Base-by-base conservation (phyloP, 1,140 invertebrate species). In the Medauroidea extradentata region DNA sequence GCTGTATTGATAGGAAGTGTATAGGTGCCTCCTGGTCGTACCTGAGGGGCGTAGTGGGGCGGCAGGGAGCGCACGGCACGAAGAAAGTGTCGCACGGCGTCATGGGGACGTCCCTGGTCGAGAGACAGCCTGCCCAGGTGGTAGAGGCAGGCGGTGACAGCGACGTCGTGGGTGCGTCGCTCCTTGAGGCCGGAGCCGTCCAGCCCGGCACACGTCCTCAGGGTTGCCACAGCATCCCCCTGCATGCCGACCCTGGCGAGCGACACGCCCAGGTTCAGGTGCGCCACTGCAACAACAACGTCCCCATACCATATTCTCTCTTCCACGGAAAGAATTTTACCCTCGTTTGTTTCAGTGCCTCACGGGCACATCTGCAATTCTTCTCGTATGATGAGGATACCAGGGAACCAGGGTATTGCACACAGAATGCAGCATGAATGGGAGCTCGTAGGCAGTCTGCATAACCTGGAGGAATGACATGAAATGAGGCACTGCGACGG, bases 211-310 rank as follows among this genome's bases (percentile, higher is more conserved):
- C 93, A 95, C 50, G 89, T 81, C 21, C 86, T 78, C 48, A 96
- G 85, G 42, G 91, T 86, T 63, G 87, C 83, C 34, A 87, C 87
- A 9, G 94, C 94, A 69, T 96, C 92, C 46, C 87, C 82, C 61
- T 86, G 84, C 48, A 88, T 79, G 13, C 93, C 94, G 48, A 91
- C 79, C 5, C 89, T 83, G 61, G 89, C 87, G 60, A 95, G 79
- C 23, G 94, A 87, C 60, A 93, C 87, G 1, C 93, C 96, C 65
- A 96, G 81, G 72, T 97, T 98, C 57, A 98, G 85, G 77, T 98
- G 93, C 42, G 95, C 96, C 83, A 96, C 94, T 96, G 83, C 24
- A 85, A 84, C n/a, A n/a, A n/a, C n/a, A n/a, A n/a, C n/a, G n/a
- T n/a, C n/a, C n/a, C n/a, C n/a, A 41, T 52, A 13, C 38, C 50